Base-by-base conservation (phyloP, 1,140 invertebrate genomes). In the Platyura marginata region DNA sequence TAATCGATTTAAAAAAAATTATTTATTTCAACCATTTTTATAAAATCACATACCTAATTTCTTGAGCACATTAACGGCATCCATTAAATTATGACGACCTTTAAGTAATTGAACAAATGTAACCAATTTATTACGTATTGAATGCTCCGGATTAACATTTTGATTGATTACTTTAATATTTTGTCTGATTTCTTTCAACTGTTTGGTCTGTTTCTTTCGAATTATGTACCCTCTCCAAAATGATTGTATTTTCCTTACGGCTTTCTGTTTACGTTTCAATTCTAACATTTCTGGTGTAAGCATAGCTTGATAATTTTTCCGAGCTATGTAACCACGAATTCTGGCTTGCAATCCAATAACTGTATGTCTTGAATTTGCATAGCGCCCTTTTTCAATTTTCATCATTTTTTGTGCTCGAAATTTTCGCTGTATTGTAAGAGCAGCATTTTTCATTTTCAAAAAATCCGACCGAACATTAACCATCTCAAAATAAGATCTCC, bases 221-320 rank as follows among this genome's bases (percentile, higher is more conserved):
- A 64, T 56, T 13, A 44, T 53, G 49, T 74, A 69, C 2, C 77
- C 77, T 42, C 70, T 69, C 70, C 74, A 80, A n/a, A 65, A 47
- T 13, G 73, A 68, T 60, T 79, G 77, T 46, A 81, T 79, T 47
- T 67, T 68, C 0, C 59, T 63, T 20, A 73, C 76, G 2, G 76
- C 72, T 44, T 56, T 65, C 37, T 67, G 54, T 2, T 51, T 48
- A 38, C 55, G 59, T 45, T 64, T 51, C 32, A 63, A 51, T 44
- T 69, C 57, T 41, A 55, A 59, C 33, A 62, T 52, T 51, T 67
- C 67, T 4, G 59, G 57, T 16, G 61, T 55, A 46, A 65, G 51
- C n/a, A 58, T 41, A 33, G 61, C 61, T 41, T 51, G 34, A 0
- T 62, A 43, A 22, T 54, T 25, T 45, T 56, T 62, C 19, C 71